A percentile compares a stretch with the other conserved stretches of the same genome.
Evolutionary conservation across 2,888 invertebrate species (phyloP).

Genomic region (Perizoma affinitatum): DNA sequence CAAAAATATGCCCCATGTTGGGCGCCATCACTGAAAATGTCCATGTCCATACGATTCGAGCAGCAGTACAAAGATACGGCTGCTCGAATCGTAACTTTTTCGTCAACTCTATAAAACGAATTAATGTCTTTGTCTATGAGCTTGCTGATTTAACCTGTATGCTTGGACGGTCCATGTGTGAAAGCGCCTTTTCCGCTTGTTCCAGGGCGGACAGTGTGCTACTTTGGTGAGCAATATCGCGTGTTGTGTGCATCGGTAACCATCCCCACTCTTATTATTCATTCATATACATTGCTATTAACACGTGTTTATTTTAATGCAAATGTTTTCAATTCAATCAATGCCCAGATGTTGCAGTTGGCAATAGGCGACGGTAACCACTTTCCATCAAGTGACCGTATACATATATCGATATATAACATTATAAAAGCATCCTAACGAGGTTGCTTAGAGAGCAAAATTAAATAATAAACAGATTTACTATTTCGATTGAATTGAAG

Average conservation of each 20-base stretch:
- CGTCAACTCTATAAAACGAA: not conserved
- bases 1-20: slow-evolving; percentile 9
- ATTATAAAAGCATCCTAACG: not conserved
- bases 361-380: too few relatives aligned
- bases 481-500: slow-evolving; percentile 56
- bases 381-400: too few relatives aligned
- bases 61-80: too few relatives aligned
- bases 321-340: slow-evolving; percentile 60
- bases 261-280: slow-evolving; percentile 90
- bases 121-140: slow-evolving; percentile 1
- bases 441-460: not conserved
- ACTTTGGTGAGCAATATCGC: slow-evolving; percentile 97
- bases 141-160: slow-evolving; percentile 29
- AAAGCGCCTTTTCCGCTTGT: slow-evolving; percentile 79
- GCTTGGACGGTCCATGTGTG: slow-evolving; percentile 59
- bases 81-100: too few relatives aligned
- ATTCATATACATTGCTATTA: slow-evolving; percentile 78
- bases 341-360: too few relatives aligned
- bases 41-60: too few relatives aligned
- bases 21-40: too few relatives aligned
- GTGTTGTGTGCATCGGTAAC: slow-evolving; percentile 98
- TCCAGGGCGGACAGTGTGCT: slow-evolving; percentile 96
- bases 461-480: not conserved
- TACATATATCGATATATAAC: too few relatives aligned
- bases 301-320: slow-evolving; percentile 68